Conservation (phyloP, 2,113 vertebrate species). For the Mustela nigripes region DNA sequence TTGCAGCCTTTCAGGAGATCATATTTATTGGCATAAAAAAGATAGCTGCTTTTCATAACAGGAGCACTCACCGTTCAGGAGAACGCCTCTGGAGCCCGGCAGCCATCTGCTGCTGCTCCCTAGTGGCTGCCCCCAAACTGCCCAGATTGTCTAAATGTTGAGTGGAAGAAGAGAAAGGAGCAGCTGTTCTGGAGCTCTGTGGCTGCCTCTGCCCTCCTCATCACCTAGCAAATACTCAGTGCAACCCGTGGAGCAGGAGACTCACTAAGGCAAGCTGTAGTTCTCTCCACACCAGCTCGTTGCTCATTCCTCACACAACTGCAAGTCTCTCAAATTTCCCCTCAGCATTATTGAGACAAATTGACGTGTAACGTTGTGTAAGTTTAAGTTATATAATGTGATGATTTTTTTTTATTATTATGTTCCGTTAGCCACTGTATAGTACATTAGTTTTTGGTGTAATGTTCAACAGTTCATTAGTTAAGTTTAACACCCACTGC, state of each 20-base stretch:
- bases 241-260: not conserved
- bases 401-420: no score
- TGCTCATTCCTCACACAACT: not conserved
- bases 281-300: not conserved
- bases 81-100: not conserved
- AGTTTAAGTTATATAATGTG: no score
- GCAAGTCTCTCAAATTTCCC: not conserved
- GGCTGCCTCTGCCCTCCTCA: conserved; percentile 53
- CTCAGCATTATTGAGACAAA: no score
- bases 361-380: no score
- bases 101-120: conserved; percentile 75
- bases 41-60: not conserved
- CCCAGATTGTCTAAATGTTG: conserved; percentile 30
- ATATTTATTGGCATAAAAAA: conserved; percentile 39
- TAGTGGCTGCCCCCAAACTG: conserved; percentile 35
- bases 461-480: no score
- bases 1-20: not conserved
- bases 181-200: conserved; percentile 69
- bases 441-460: no score
- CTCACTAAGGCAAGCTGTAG: not conserved
- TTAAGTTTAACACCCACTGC: no score
- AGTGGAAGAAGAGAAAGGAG: conserved; percentile 19
- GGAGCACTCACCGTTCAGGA: not conserved
- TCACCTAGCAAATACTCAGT: conserved; percentile 36
- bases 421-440: no score